Evolutionary conservation across 2,888 invertebrate genomes (phyloP), one percentile per base, ranked within the genome.

Genomic region (Syrphus vitripennis): DNA sequence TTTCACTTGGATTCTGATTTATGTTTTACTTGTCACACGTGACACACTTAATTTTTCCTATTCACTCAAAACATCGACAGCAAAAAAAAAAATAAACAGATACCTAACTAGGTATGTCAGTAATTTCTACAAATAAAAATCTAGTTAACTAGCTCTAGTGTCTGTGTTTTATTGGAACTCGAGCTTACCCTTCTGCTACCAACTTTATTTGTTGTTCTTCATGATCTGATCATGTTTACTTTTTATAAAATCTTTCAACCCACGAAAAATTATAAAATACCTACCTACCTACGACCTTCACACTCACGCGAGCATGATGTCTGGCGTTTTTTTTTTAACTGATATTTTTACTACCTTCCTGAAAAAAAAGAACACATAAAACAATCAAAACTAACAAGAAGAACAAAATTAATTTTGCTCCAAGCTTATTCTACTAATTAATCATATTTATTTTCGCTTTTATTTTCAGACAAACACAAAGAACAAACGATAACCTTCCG

Each of bases 401-500:
- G 10, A 16, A 24, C 21, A n/a, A 42, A 42, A n/a, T 26, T 40
- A 1, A 40, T 61, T 67, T n/a, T 50, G 21, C 4, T 50, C 50
- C 2, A 9, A 24, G 12, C 48, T 24, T 45, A 26, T 14, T 24
- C 34, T 24, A 34, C 9, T 31, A 50, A 67, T 50, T 24, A 31
- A 12, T 37, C 14, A 16, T 26, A 29, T 65, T 69, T 26, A 2
- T 16, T 69, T 61, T 70, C 26, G 16, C n/a, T 70, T 69, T 84
- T 26, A 69, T 81, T 84, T n/a, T n/a, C 77, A 83, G 82, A 19
- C 81, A 84, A 55, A 63, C 76, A 45, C n/a, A 45, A 45, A 59
- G 48, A 63, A 50, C 61, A 12, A 40, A 40, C 57, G 71, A 69
- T 72, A 81, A 84, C 71, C 76, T 72, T 72, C 37, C 76, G 65